A percentile compares a stretch with the other conserved stretches of the same genome.
Evolutionary conservation across 2,113 vertebrate species (phyloP).

Genomic region (Hymenochirus boettgeri): DNA sequence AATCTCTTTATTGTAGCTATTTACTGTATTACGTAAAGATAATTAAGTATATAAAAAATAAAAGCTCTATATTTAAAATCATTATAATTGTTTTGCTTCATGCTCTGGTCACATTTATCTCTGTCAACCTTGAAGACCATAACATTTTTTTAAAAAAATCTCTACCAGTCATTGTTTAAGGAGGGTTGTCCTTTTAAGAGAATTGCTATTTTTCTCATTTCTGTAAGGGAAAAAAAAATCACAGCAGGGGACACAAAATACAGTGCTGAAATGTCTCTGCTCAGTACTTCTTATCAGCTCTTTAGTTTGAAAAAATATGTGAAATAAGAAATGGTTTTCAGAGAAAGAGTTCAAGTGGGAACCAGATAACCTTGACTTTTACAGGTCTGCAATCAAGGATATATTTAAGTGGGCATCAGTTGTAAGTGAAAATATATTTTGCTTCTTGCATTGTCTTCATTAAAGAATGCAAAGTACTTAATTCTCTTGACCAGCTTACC

Average conservation of each 20-base stretch:
- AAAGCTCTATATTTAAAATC: slow-evolving; percentile 21
- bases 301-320: slow-evolving; percentile 45
- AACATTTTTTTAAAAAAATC: slow-evolving; percentile 19
- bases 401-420: neutral
- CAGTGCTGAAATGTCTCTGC: slow-evolving; percentile 43
- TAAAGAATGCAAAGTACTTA: neutral
- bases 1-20: too few relatives aligned
- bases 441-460: neutral
- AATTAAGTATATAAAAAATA: too few relatives aligned
- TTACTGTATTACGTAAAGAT: too few relatives aligned
- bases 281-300: slow-evolving; percentile 49
- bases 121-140: slow-evolving; percentile 19
- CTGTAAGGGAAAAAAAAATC: slow-evolving; percentile 41
- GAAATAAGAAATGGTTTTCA: slow-evolving; percentile 52
- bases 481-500: neutral
- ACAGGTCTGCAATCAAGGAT: slow-evolving; percentile 35
- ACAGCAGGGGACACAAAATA: slow-evolving; percentile 48
- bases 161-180: slow-evolving; percentile 32
- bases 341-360: slow-evolving; percentile 51
- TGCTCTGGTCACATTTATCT: slow-evolving; percentile 46
- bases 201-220: slow-evolving; percentile 47
- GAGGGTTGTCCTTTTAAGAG: slow-evolving; percentile 44
- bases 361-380: slow-evolving; percentile 48
- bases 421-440: slow-evolving; percentile 2
- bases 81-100: slow-evolving; percentile 39